These are phyloP conservation scores for Bombus huntii DNA, from an alignment of 1,140 invertebrate species.

Conservation along the genomic window DNA sequence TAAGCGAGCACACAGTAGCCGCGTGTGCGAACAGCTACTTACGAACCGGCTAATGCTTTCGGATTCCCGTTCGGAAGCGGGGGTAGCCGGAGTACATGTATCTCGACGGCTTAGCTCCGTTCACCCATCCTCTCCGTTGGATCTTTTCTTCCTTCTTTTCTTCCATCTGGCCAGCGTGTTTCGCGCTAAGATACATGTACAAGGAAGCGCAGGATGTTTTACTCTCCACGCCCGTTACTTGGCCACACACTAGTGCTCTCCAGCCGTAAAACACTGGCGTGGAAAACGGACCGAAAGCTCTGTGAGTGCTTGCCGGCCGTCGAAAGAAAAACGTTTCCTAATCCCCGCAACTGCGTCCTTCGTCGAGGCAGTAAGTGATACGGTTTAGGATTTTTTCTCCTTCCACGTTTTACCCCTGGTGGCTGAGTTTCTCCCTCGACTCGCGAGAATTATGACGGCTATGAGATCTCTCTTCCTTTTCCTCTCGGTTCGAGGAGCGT, in stretches of 20 bases:
- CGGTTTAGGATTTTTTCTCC: conserved; percentile 23
- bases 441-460: conserved; percentile 34
- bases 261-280: conserved; percentile 38
- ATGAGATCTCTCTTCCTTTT: neutral
- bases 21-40: conserved; percentile 46
- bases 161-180: neutral
- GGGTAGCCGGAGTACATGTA: conserved; percentile 28
- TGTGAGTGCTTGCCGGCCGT: conserved; percentile 23
- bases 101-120: conserved; percentile 42
- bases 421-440: neutral
- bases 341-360: conserved; percentile 43
- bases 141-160: neutral
- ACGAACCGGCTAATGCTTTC: conserved; percentile 41
- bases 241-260: conserved; percentile 14
- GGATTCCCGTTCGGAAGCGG: conserved; percentile 28
- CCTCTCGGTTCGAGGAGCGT: neutral
- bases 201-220: conserved; percentile 17
- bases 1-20: neutral
- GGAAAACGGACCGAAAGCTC: conserved; percentile 43
- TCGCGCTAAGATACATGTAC: conserved; percentile 38
- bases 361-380: conserved; percentile 36
- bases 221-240: neutral
- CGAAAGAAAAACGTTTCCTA: conserved; percentile 46
- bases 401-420: neutral
- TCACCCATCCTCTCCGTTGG: neutral